A percentile compares a stretch with the other conserved stretches of the same genome.
phyloP scores from a whole-genome alignment of 2,797 vertebrate species.

The Cygnus olor region DNA sequence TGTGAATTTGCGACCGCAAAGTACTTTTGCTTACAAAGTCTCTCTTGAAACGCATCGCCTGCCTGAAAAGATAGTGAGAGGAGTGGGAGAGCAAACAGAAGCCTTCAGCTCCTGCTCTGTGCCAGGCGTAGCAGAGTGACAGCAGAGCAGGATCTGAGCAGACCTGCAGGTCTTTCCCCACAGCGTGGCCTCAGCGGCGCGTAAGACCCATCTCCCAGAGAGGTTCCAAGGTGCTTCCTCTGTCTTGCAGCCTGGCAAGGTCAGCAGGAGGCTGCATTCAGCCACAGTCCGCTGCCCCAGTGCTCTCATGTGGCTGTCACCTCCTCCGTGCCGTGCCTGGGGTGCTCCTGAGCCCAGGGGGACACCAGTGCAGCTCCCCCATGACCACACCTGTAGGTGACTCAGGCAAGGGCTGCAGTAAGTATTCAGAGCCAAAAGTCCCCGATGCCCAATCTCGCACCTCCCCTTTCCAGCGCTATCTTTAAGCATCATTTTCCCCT shows the following conservation, averaged over 20 bases:
- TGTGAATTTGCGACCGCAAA: fast-evolving
- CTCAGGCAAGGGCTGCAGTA: not conserved
- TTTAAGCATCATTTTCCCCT: fast-evolving
- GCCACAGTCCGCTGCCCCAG: not conserved
- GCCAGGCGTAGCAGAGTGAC: no score
- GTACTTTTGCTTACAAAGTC: fast-evolving
- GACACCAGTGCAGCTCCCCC: fast-evolving
- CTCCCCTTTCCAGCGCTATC: not conserved
- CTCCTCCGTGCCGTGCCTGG: not conserved
- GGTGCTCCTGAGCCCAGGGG: not conserved
- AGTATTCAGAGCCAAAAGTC: fast-evolving
- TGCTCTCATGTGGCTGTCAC: not conserved
- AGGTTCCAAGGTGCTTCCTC: not conserved
- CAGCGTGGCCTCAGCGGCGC: not conserved
- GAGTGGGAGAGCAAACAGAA: not conserved
- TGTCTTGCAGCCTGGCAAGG: fast-evolving
- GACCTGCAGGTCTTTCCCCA: not conserved
- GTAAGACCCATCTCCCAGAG: not conserved
- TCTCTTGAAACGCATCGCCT: fast-evolving
- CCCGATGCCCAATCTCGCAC: fast-evolving
- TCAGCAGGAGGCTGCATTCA: not conserved
- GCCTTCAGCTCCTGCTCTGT: not conserved
- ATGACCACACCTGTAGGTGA: not conserved
- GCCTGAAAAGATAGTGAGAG: fast-evolving
- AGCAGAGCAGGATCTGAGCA: not conserved